Conservation (phyloP, 2,888 invertebrate genomes). For the Andrena trimmerana region DNA sequence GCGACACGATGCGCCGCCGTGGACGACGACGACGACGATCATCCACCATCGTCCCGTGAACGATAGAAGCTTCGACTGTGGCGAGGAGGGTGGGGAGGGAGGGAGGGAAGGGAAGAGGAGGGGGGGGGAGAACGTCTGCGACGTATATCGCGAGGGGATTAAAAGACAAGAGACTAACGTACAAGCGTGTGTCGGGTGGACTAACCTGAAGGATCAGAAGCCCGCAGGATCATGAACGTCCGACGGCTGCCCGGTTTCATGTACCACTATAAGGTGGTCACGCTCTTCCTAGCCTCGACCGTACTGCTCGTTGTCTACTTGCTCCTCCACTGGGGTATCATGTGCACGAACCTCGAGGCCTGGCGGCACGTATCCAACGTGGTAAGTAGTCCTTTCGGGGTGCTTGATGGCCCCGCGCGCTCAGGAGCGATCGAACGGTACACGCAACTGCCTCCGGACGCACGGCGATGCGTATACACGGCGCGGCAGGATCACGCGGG, state of each 20-base stretch:
- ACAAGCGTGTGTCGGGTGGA: background rate
- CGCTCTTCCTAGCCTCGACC: conserved; percentile 77
- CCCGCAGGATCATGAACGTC: conserved; percentile 76
- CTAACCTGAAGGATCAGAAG: conserved; percentile 25
- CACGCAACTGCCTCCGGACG: background rate
- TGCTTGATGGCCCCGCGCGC: background rate
- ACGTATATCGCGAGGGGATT: background rate
- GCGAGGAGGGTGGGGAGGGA: background rate
- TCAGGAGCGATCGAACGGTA: background rate
- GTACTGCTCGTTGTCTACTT: conserved; percentile 85
- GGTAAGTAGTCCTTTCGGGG: conserved; percentile 84
- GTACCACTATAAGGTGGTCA: conserved; percentile 79
- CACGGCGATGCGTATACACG: conserved; percentile 5
- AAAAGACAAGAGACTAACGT: too few species aligned
- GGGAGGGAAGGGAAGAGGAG: too few species aligned
- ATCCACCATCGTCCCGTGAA: background rate
- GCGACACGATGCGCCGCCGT: conserved; percentile 54
- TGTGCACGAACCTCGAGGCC: conserved; percentile 88
- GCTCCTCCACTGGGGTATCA: conserved; percentile 87
- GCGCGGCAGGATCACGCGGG: conserved; percentile 17
- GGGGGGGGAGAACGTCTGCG: background rate
- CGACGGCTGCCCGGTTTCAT: conserved; percentile 80
- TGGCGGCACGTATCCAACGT: conserved; percentile 87
- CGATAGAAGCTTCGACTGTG: background rate
- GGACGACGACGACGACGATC: conserved; percentile 43